A percentile compares a stretch with the other conserved stretches of the same genome.
Conservation (phyloP, 2,888 invertebrate genomes). For the Diadegma fenestrale region DNA sequence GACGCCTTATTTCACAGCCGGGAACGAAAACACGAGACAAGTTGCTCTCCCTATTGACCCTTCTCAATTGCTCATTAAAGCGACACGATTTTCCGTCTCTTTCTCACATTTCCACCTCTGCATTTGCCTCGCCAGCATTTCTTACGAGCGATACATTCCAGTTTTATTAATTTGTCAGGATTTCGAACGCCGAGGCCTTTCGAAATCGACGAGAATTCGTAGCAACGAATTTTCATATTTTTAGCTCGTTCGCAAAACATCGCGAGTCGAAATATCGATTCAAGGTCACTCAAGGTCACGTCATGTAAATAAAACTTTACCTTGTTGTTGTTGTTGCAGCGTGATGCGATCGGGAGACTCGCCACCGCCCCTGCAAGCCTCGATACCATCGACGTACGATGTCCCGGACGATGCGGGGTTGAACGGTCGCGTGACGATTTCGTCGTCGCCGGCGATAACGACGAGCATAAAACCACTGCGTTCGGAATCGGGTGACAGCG, state of each 20-base stretch:
- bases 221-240: not conserved
- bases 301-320: not conserved
- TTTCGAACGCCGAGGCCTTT: not conserved
- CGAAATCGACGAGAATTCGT: not conserved
- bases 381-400: conserved; percentile 78
- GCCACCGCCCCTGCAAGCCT: conserved; percentile 76
- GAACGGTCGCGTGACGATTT: conserved; percentile 71
- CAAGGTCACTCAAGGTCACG: not conserved
- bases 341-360: conserved; percentile 81
- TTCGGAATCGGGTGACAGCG: conserved; percentile 57
- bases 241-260: not conserved
- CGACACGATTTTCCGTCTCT: conserved; percentile 34
- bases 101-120: not conserved
- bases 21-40: conserved; percentile 36
- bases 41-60: conserved; percentile 44
- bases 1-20: not conserved
- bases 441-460: conserved; percentile 67
- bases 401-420: conserved; percentile 79
- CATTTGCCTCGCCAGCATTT: conserved; percentile 20
- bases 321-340: conserved; percentile 73
- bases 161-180: not conserved
- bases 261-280: not conserved
- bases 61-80: conserved; percentile 56
- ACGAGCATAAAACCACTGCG: conserved; percentile 67
- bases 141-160: not conserved